phyloP scores from a whole-genome alignment of 1,140 invertebrate genomes.

The Eueides isabella region DNA sequence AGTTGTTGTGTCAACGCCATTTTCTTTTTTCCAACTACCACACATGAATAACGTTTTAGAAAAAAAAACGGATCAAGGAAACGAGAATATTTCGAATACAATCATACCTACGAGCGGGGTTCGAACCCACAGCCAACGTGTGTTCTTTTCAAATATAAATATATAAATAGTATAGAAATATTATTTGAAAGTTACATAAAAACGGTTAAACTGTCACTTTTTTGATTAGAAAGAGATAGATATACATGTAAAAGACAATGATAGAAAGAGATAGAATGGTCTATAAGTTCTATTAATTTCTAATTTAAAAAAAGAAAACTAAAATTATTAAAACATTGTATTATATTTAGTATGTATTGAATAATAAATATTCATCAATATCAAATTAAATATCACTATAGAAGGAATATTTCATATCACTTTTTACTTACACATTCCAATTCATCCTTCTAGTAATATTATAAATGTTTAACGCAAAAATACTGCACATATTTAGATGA shows the following conservation, averaged over 20 bases:
- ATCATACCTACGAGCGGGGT: background rate
- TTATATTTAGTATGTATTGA: no score
- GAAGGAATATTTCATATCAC: no score
- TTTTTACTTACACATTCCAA: no score
- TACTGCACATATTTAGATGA: no score
- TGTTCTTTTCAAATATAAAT: background rate
- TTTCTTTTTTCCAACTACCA: background rate
- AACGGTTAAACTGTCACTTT: background rate
- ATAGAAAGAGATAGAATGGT: background rate
- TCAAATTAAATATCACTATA: no score
- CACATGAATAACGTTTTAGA: background rate
- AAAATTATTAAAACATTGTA: background rate
- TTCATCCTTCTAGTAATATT: no score
- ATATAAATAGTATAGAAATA: background rate
- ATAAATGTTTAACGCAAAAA: no score
- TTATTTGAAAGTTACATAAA: background rate
- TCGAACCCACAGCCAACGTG: background rate
- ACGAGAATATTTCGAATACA: background rate
- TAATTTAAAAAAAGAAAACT: background rate
- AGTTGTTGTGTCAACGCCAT: no score
- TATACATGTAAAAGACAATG: background rate
- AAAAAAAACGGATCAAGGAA: background rate
- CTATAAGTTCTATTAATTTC: background rate
- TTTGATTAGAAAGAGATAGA: background rate
- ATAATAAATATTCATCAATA: no score